Conservation (phyloP, 2,888 invertebrate genomes). For the Gastracanthus pulcherrimus region DNA sequence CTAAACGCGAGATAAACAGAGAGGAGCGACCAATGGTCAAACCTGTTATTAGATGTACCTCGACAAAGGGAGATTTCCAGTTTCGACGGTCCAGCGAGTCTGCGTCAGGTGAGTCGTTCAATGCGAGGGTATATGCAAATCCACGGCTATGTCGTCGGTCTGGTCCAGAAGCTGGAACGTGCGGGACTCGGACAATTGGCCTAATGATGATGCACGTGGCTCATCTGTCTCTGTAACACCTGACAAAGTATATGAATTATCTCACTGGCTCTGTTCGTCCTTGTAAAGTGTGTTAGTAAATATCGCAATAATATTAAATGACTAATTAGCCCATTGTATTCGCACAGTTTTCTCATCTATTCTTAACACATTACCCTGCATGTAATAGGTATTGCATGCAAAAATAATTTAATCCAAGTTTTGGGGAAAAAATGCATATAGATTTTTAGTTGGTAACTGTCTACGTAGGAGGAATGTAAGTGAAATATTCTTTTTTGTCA, state of each 20-base stretch:
- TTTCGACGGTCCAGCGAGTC: slow-evolving; percentile 47
- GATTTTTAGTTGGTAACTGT: too few relatives aligned
- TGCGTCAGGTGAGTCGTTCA: slow-evolving; percentile 35
- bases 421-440: too few relatives aligned
- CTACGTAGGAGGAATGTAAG: too few relatives aligned
- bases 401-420: too few relatives aligned
- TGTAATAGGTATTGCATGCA: too few relatives aligned
- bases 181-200: neutral
- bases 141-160: slow-evolving; percentile 43
- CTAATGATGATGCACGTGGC: slow-evolving; percentile 4
- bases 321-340: too few relatives aligned
- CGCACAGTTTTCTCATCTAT: too few relatives aligned
- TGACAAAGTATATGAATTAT: neutral
- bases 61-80: slow-evolving; percentile 24
- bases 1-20: slow-evolving; percentile 9
- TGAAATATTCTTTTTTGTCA: too few relatives aligned
- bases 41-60: slow-evolving; percentile 25
- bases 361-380: too few relatives aligned
- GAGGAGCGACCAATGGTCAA: slow-evolving; percentile 17
- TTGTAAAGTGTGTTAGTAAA: neutral
- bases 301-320: neutral
- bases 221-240: slow-evolving; percentile 46
- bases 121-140: too few relatives aligned
- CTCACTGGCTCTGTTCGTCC: too few relatives aligned
- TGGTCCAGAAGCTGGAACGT: slow-evolving; percentile 41